These are phyloP conservation scores for Parauchenoglanis punctatus DNA, from an alignment of 2,797 vertebrate species.

Conservation along the genomic window DNA sequence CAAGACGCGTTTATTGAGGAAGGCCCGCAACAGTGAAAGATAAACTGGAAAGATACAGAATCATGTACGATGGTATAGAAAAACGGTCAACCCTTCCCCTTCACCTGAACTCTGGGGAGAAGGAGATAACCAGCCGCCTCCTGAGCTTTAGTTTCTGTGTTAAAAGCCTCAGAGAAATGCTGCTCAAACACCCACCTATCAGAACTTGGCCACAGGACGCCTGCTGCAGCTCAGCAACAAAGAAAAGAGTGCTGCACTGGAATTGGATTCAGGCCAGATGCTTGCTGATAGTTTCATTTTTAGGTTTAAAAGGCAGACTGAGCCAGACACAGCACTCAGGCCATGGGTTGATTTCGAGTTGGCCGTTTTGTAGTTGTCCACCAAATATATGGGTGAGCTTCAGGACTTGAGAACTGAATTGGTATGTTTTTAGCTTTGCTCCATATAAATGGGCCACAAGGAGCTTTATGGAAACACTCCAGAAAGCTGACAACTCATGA, in stretches of 20 bases:
- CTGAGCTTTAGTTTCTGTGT: constrained; percentile 53
- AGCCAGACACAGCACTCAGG: constrained; percentile 29
- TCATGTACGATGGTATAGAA: constrained; percentile 17
- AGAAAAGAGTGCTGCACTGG: constrained; percentile 34
- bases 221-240: constrained; percentile 24
- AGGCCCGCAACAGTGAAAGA: constrained; percentile 36
- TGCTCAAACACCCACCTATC: constrained; percentile 46
- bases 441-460: constrained; percentile 9
- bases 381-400: constrained; percentile 14
- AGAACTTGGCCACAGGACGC: constrained; percentile 30
- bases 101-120: constrained; percentile 63
- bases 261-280: constrained; percentile 36
- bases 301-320: constrained; percentile 26
- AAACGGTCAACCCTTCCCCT: constrained; percentile 52
- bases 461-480: constrained; percentile 19
- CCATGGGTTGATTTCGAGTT: constrained; percentile 3
- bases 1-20: constrained; percentile 33
- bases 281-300: constrained; percentile 22
- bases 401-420: constrained; percentile 13
- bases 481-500: neutral
- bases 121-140: constrained; percentile 67
- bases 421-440: constrained; percentile 27
- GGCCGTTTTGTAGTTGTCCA: constrained; percentile 23
- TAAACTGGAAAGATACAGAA: constrained; percentile 36
- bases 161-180: constrained; percentile 58